Percentiles rank a stretch among this genome's conserved stretches.
These are phyloP conservation scores for Sinhomidia bicolor DNA, from an alignment of 2,888 invertebrate species.

Conservation along the genomic window DNA sequence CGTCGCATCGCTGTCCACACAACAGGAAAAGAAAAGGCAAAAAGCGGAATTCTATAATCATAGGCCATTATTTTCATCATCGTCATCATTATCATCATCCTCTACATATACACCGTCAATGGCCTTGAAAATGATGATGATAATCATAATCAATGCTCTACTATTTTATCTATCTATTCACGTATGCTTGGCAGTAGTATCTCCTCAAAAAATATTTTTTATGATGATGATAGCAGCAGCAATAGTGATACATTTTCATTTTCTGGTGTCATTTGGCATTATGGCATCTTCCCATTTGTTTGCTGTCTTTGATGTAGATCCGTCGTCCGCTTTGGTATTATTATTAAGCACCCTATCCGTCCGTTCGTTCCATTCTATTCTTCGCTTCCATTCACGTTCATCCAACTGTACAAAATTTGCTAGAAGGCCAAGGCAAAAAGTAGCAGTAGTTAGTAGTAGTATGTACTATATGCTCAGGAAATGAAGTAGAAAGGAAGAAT, in stretches of 20 bases:
- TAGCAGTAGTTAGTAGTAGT: too few relatives aligned
- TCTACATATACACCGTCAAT: not conserved
- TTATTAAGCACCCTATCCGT: not conserved
- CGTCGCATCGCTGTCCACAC: not conserved
- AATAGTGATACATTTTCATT: slow-evolving; percentile 20
- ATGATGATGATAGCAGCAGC: too few relatives aligned
- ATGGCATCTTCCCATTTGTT: slow-evolving; percentile 31
- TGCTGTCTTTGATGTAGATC: not conserved
- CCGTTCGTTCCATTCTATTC: not conserved
- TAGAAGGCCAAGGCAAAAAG: not conserved
- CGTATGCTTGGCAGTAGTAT: not conserved
- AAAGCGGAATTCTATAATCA: slow-evolving; percentile 7
- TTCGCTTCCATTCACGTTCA: slow-evolving; percentile 2
- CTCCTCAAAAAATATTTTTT: not conserved
- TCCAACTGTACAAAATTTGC: not conserved
- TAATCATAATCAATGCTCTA: slow-evolving; percentile 53
- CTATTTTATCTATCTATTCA: not conserved
- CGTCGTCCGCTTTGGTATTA: not conserved
- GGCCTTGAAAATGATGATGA: slow-evolving; percentile 41
- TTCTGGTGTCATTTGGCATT: slow-evolving; percentile 33
- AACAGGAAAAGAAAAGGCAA: not conserved
- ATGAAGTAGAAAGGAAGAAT: not conserved
- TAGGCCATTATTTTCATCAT: too few relatives aligned
- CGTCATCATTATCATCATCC: not conserved
- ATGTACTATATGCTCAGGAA: too few relatives aligned